Percentiles rank a stretch among this genome's conserved stretches.
phyloP scores from a whole-genome alignment of 2,797 vertebrate species.

The Darevskia nairensis region DNA sequence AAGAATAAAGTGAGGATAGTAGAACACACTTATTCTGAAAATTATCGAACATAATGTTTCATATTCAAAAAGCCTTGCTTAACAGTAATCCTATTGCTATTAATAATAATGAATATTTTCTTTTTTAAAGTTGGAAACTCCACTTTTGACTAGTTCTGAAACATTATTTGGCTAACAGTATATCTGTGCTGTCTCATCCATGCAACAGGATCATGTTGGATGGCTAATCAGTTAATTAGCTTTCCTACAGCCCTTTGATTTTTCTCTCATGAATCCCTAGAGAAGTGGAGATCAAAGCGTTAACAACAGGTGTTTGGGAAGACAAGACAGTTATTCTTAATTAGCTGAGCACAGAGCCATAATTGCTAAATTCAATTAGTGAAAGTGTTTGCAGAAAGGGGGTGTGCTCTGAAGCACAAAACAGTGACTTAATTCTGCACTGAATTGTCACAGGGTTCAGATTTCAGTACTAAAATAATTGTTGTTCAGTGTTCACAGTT shows the following conservation, averaged over 20 bases:
- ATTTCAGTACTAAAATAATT: background rate
- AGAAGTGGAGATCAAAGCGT: slow-evolving; percentile 73
- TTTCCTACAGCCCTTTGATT: slow-evolving; percentile 72
- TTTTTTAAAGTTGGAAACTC: background rate
- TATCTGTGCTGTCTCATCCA: slow-evolving; percentile 30
- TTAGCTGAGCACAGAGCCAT: slow-evolving; percentile 69
- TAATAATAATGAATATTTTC: background rate
- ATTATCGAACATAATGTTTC: background rate
- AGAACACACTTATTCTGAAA: background rate
- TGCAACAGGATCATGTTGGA: background rate
- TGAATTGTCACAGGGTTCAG: background rate
- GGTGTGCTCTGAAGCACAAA: slow-evolving; percentile 10
- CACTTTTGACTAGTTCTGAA: background rate
- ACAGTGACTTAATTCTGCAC: background rate
- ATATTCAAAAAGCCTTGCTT: background rate
- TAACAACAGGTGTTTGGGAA: slow-evolving; percentile 71
- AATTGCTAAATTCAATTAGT: slow-evolving; percentile 67
- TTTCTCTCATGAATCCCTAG: slow-evolving; percentile 67
- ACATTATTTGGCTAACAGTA: slow-evolving; percentile 35
- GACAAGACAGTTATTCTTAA: slow-evolving; percentile 71
- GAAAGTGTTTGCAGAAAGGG: slow-evolving; percentile 58
- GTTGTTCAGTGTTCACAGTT: background rate
- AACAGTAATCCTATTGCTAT: background rate
- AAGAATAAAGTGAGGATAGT: background rate
- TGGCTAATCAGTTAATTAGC: slow-evolving; percentile 61